Evolutionary conservation across 2,113 vertebrate genomes (phyloP).

Genomic region (Spea multiplicata): DNA sequence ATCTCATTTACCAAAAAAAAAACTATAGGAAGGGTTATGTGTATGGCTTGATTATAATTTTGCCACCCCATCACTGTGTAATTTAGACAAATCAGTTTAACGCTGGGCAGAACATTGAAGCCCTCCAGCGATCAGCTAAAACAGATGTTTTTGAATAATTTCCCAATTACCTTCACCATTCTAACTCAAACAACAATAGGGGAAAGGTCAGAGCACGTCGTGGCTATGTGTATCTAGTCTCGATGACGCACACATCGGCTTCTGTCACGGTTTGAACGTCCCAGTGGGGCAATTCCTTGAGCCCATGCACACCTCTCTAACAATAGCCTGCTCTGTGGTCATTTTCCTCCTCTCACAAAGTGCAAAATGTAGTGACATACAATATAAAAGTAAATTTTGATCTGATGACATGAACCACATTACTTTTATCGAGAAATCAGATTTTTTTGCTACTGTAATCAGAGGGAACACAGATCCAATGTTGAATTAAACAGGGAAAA

Average conservation of each 20-base stretch:
- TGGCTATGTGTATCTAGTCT: slow-evolving; percentile 33
- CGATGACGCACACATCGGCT: slow-evolving; percentile 37
- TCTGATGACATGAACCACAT: neutral
- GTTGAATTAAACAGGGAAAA: no score
- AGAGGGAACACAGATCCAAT: no score
- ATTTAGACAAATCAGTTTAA: no score
- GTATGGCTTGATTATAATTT: no score
- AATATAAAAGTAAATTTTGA: slow-evolving; percentile 8
- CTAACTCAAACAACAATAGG: slow-evolving; percentile 34
- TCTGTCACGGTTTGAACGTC: slow-evolving; percentile 33
- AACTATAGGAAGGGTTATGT: no score
- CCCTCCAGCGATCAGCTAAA: slow-evolving; percentile 4
- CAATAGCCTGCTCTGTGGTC: slow-evolving; percentile 19
- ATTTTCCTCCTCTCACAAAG: slow-evolving; percentile 35
- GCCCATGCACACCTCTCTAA: slow-evolving; percentile 38
- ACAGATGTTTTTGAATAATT: neutral
- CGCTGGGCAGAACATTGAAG: no score
- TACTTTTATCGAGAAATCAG: no score
- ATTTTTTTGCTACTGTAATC: no score
- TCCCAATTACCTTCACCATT: slow-evolving; percentile 11
- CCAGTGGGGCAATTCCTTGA: slow-evolving; percentile 32
- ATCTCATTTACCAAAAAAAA: no score
- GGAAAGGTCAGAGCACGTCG: slow-evolving; percentile 38
- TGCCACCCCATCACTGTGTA: no score
- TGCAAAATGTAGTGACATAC: neutral